Percentiles rank a stretch among this genome's conserved stretches.
Conservation (phyloP, 2,113 vertebrate genomes). For the Semicossyphus pulcher region DNA sequence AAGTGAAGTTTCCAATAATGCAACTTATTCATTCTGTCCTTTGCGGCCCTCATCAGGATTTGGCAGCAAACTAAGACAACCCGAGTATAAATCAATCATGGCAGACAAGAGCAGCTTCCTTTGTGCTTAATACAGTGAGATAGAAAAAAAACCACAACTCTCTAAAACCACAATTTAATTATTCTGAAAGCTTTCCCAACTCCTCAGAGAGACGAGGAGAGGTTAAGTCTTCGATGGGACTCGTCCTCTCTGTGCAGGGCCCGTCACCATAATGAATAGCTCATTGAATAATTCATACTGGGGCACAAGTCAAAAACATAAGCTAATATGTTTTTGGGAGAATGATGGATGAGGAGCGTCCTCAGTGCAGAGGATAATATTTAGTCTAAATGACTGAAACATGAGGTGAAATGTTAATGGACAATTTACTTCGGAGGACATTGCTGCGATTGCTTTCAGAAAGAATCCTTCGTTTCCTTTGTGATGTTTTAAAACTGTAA, state of each 20-base stretch:
- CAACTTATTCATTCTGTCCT: background rate
- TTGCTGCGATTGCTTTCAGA: background rate
- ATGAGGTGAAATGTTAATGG: constrained; percentile 44
- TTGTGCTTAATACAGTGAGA: constrained; percentile 39
- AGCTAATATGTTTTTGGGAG: constrained; percentile 61
- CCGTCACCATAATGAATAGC: constrained; percentile 55
- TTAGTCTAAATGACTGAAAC: constrained; percentile 53
- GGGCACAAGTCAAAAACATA: constrained; percentile 63
- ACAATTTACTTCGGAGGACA: background rate
- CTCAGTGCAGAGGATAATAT: constrained; percentile 24
- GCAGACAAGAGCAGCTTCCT: constrained; percentile 31
- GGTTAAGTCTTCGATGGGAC: constrained; percentile 19
- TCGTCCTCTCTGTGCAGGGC: constrained; percentile 43
- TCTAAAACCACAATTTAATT: constrained; percentile 72
- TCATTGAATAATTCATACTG: constrained; percentile 71
- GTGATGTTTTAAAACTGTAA: background rate
- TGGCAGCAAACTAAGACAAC: constrained; percentile 13
- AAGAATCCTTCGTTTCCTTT: no score
- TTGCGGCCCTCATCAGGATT: background rate
- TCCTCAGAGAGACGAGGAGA: constrained; percentile 33
- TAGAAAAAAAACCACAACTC: constrained; percentile 17
- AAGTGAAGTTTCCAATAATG: background rate
- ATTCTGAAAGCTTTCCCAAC: constrained; percentile 61
- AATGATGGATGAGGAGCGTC: constrained; percentile 66
- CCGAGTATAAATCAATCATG: constrained; percentile 15